Base-by-base conservation (phyloP, 1,140 invertebrate genomes). In the Drosophila pseudoobscura region DNA sequence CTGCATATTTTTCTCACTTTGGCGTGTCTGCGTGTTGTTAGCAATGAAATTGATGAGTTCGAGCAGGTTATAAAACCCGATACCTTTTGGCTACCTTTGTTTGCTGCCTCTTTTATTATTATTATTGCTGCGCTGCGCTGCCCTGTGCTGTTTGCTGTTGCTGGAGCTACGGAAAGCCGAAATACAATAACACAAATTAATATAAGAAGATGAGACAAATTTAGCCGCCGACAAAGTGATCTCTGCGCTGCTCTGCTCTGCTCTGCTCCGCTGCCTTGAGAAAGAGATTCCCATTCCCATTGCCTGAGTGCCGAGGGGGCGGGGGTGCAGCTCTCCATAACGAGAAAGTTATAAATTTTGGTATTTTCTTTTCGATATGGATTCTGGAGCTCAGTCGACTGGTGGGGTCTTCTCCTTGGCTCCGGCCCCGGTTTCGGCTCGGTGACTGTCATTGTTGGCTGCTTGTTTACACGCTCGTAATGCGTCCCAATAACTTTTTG, bases 281-380 rank as follows among this genome's bases (percentile, higher is more conserved):
- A 47, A 29, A 50, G 41, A 24, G 60, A 55, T 55, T 62, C 59
- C 59, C 60, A 55, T 55, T 47, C 45, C 29, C 60, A 62, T 55
- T 62, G 45, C 57, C 41, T 58, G 31, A 31, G 29, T 31, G 29
- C 29, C 29, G 29, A 8, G 0, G 9, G 20, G 29, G 41, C 11
- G 29, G 20, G 39, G 35, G 45, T 44, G 58, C 70, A 60, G 52
- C 52, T 60, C 80, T 70, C 62, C 75, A 85, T 89, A 89, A 89
- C 85, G 78, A 89, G 85, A 89, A 89, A 89, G 85, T 89, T 89
- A 89, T 89, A 89, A 89, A 89, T 89, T 85, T 85, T 49, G 78
- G 85, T 82, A 85, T 89, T 89, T 89, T 78, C 82, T 52, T 65
- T 78, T 78, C 39, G 45, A 39, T 55, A 45, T 55, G 57, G 45